Evolutionary conservation across 2,888 invertebrate species (phyloP).

Genomic region (Diarsia rubi): DNA sequence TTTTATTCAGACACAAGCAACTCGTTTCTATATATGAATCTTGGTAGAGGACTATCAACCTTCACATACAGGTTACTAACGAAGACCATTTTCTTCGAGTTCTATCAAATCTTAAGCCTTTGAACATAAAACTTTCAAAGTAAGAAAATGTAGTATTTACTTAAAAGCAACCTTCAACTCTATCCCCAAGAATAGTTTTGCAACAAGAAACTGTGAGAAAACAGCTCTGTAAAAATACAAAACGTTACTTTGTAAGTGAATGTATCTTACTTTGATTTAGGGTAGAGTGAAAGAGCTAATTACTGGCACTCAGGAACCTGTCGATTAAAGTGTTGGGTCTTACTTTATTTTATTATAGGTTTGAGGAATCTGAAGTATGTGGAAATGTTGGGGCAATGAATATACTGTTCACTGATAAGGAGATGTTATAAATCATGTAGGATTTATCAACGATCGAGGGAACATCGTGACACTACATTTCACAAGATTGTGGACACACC

Average conservation of each 20-base stretch:
- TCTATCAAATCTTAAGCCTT: conserved; percentile 12
- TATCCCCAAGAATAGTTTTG: not conserved
- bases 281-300: conserved; percentile 39
- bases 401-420: not conserved
- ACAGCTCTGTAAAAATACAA: conserved; percentile 6
- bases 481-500: not conserved
- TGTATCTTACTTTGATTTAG: conserved; percentile 42
- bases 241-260: conserved; percentile 31
- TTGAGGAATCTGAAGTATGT: not conserved
- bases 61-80: not conserved
- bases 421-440: not conserved
- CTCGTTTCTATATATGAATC: no score
- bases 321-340: conserved; percentile 42
- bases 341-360: conserved; percentile 19
- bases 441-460: not conserved
- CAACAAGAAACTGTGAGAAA: conserved; percentile 10
- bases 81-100: not conserved
- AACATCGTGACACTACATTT: not conserved
- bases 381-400: not conserved
- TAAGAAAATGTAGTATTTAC: not conserved
- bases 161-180: not conserved
- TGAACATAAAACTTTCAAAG: not conserved
- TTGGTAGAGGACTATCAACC: no score
- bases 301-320: conserved; percentile 40
- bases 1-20: no score